phyloP scores from a whole-genome alignment of 37 sponge, comb jelly and placozoan species.

The Petrosia ficiformis region DNA sequence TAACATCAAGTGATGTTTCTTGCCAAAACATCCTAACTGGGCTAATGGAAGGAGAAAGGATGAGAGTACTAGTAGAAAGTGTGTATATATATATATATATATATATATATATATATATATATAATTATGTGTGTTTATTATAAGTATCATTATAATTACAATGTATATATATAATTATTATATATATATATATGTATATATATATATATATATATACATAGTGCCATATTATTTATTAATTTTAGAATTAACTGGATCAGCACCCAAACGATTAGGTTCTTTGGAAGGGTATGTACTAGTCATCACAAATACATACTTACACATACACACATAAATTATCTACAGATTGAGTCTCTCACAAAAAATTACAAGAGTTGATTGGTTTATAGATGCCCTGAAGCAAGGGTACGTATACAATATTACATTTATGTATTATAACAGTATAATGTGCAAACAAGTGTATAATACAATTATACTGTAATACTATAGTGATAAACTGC shows the following conservation, averaged over 20 bases:
- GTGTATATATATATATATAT: neutral
- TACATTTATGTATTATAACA: neutral
- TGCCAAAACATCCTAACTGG: constrained; percentile 35
- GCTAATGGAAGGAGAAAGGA: constrained; percentile 41
- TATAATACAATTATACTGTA: too few relatives aligned
- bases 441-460: neutral
- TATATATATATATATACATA: neutral
- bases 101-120: neutral
- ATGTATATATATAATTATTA: too few relatives aligned
- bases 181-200: too few relatives aligned
- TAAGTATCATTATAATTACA: neutral
- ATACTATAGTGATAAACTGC: constrained; percentile 32
- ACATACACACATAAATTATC: neutral
- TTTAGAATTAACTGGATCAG: constrained; percentile 40
- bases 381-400: constrained; percentile 71
- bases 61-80: constrained; percentile 46
- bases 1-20: constrained; percentile 19
- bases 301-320: neutral
- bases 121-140: neutral
- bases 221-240: neutral
- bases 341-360: constrained; percentile 49
- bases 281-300: constrained; percentile 40
- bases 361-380: constrained; percentile 66
- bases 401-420: constrained; percentile 10
- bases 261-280: constrained; percentile 42